These are phyloP conservation scores for Ondatra zibethicus DNA, from an alignment of 2,113 vertebrate species.

Conservation along the genomic window DNA sequence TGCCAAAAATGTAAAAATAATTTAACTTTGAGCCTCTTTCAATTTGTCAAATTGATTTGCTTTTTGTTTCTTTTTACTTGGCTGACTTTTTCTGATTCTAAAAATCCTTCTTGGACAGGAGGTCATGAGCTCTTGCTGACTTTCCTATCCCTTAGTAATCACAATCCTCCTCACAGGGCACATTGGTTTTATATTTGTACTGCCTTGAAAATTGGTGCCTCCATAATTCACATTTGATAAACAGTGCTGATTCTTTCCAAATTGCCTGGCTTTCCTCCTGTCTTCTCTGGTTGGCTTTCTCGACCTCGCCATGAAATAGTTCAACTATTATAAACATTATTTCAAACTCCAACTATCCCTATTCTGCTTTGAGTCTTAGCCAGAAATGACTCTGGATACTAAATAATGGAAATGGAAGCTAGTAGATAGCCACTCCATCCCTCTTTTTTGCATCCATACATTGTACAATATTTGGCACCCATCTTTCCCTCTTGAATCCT, in stretches of 20 bases:
- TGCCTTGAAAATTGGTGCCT: not conserved
- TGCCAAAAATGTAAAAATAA: constrained; percentile 38
- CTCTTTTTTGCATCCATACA: not conserved
- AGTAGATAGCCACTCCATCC: not conserved
- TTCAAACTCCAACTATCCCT: not conserved
- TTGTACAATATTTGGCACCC: not conserved
- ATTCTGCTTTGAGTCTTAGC: not conserved
- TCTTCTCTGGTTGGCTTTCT: not conserved
- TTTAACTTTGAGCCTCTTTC: constrained; percentile 30
- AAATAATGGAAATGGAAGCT: not conserved
- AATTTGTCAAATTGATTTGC: not conserved
- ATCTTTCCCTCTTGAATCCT: rapidly evolving
- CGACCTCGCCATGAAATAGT: not conserved
- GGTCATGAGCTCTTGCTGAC: constrained; percentile 23
- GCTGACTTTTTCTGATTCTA: not conserved
- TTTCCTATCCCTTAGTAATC: constrained; percentile 29
- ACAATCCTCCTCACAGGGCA: not conserved
- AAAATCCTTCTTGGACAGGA: constrained; percentile 9
- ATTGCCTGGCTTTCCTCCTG: not conserved
- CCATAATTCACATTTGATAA: not conserved
- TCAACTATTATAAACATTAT: not conserved
- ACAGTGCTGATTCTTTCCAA: not conserved
- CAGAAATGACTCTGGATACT: not conserved
- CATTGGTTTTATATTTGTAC: not conserved
- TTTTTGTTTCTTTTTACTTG: not conserved